Base-by-base conservation (phyloP, 2,888 invertebrate genomes). In the Frankliniella intonsa region DNA sequence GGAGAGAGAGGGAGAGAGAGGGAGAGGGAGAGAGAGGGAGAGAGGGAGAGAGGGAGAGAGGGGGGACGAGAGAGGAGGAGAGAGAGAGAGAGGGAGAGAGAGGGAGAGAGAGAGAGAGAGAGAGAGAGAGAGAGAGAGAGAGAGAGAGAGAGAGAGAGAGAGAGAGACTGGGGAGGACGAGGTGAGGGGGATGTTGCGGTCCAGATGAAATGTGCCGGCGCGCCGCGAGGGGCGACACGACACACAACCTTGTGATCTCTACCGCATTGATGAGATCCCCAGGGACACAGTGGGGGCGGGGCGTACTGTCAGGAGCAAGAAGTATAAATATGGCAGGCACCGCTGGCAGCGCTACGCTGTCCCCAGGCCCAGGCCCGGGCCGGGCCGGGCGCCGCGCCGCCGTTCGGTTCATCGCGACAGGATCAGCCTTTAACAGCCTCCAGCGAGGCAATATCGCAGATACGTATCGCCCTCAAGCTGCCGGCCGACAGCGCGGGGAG, bases 141-240 rank as follows among this genome's bases (percentile, higher is more conserved):
- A 55, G 55, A 55, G 3, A 55, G 55, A 55, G 3, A 55, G 55
- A 55, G 51, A 51, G 51, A 51, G 51, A 51, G 51, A 51, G 9
- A 14, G 51, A 9, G 51, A 51, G 51, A 51, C 9, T 14, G 55
- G 10, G 55, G 55, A 62, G 62, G 55, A 55, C 14, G 17, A 17
- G 55, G 55, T 1, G 55, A 55, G 55, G 55, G 55, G 55, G 3
- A 8, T 12, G 17, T 17, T 7, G 19, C 38, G 38, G 38, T n/a
- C 62, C 62, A 62, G 62, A 62, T 62, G 62, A 62, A 62, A 62
- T 62, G 62, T 62, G 62, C 38, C 38, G n/a, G n/a, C n/a, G 38
- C 38, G 38, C 38, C 38, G 38, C 5, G 38, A 38, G 38, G 38
- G 38, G 38, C 38, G 38, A 38, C 62, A n/a, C 7, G 3, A 12